Base-by-base conservation (phyloP, 2,888 invertebrate genomes). In the Megastigmus dorsalis region DNA sequence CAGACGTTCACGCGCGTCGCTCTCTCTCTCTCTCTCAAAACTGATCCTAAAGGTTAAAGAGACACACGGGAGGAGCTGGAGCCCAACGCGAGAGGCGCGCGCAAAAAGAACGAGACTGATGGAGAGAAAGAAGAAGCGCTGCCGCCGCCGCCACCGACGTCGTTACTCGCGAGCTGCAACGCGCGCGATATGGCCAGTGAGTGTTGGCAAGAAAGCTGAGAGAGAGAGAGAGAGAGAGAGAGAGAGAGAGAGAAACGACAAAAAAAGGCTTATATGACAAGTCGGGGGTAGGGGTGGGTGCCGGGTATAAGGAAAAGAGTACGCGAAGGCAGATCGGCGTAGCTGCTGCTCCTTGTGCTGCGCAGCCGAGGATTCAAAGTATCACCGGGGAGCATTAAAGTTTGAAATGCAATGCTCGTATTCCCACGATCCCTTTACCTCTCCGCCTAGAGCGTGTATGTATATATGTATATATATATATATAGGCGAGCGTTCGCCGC, bases 361-460 rank as follows among this genome's bases (percentile, higher is more conserved):
- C 52, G 52, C 20, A 15, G 54, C 62, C 48, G 45, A 73, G 65
- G 76, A 72, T 76, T 69, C 72, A 59, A 72, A 73, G 69, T 69
- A 76, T 69, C 76, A 73, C 76, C 68, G 36, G 76, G 76, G 76
- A 76, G 76, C 73, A 73, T 76, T 76, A 76, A 76, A 76, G 75
- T 76, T 76, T 76, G 68, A 76, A 72, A 72, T 72, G 72, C 75
- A 72, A 68, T 75, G 72, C 75, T 63, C 59, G 67, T 68, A 68
- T 59, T 68, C 66, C 60, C 75, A 23, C 45, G 70, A 65, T 71
- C 70, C 71, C 62, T 65, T 57, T 36, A 20, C 50, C 38, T 45
- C 13, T 28, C 7, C 28, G 18, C 6, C 3, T 20, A 18, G n/a
- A 52, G 36, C 9, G 36, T 23, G 41, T 38, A n/a, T n/a, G n/a